Percentiles rank a stretch among this genome's conserved stretches.
phyloP scores from a whole-genome alignment of 2,113 vertebrate genomes.

The Laticauda colubrina region DNA sequence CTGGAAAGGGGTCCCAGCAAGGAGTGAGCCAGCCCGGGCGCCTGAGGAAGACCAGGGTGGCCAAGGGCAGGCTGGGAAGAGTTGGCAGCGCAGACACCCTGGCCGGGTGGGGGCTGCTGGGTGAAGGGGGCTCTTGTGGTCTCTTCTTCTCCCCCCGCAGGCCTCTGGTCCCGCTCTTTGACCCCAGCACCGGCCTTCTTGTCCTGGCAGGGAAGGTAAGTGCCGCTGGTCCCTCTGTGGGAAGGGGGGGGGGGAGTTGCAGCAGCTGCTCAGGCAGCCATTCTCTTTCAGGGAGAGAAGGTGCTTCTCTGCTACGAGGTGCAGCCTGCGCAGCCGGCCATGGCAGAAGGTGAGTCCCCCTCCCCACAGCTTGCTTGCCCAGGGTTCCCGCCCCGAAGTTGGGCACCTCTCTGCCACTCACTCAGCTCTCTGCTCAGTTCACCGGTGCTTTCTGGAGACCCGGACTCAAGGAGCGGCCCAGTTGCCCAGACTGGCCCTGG shows the following conservation, averaged over 20 bases:
- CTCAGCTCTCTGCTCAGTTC: constrained; percentile 70
- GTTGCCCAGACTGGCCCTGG: constrained; percentile 81
- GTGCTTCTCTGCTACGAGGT: constrained; percentile 81
- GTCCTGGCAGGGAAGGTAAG: constrained; percentile 84
- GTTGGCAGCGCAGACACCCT: background rate
- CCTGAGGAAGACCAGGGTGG: background rate
- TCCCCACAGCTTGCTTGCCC: accelerated
- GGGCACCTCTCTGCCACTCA: background rate
- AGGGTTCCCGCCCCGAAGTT: background rate
- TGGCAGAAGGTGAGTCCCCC: constrained; percentile 75
- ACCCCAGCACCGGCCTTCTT: constrained; percentile 84
- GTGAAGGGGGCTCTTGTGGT: background rate
- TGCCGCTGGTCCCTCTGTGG: background rate
- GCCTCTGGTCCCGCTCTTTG: constrained; percentile 82
- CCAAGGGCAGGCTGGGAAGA: background rate
- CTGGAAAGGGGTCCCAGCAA: background rate
- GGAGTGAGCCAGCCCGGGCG: background rate
- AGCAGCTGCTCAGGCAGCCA: background rate
- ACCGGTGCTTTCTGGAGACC: constrained; percentile 81
- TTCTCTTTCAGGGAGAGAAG: constrained; percentile 75
- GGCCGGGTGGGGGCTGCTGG: background rate
- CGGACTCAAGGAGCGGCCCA: constrained; percentile 74
- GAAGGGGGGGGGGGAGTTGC: background rate
- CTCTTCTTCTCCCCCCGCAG: constrained; percentile 61
- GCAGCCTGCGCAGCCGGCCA: constrained; percentile 65